Evolutionary conservation across 2,797 vertebrate genomes (phyloP).

Genomic region (Tauraco hartlaubi): DNA sequence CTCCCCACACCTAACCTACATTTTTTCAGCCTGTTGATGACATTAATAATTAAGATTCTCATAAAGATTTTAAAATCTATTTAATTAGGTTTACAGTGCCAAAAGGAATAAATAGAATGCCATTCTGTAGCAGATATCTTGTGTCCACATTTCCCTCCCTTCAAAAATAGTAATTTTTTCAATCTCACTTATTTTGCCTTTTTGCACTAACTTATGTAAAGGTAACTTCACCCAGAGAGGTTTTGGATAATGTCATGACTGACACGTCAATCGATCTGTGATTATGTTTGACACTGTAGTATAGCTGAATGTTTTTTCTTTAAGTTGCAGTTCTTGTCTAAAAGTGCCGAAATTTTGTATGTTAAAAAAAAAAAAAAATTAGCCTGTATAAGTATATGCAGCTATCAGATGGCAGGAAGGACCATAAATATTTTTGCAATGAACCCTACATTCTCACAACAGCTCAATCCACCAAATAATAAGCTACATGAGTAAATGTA

Average conservation of each 20-base stretch:
- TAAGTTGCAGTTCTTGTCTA: neutral
- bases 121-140: neutral
- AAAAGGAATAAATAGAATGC: slow-evolving; percentile 9
- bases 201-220: neutral
- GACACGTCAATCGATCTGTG: rapidly evolving
- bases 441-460: neutral
- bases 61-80: slow-evolving; percentile 47
- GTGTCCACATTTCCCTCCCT: neutral
- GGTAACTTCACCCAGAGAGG: neutral
- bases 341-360: neutral
- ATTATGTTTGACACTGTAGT: neutral
- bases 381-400: neutral
- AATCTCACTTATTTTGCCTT: neutral
- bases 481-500: neutral
- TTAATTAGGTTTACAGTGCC: neutral
- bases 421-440: neutral
- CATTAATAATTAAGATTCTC: slow-evolving; percentile 47
- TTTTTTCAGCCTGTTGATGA: slow-evolving; percentile 39
- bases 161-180: neutral
- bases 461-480: neutral
- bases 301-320: neutral
- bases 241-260: neutral
- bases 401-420: neutral
- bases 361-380: neutral
- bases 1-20: slow-evolving; percentile 22